Base-by-base conservation (phyloP, 2,797 vertebrate species). In the Apogon talboti region DNA sequence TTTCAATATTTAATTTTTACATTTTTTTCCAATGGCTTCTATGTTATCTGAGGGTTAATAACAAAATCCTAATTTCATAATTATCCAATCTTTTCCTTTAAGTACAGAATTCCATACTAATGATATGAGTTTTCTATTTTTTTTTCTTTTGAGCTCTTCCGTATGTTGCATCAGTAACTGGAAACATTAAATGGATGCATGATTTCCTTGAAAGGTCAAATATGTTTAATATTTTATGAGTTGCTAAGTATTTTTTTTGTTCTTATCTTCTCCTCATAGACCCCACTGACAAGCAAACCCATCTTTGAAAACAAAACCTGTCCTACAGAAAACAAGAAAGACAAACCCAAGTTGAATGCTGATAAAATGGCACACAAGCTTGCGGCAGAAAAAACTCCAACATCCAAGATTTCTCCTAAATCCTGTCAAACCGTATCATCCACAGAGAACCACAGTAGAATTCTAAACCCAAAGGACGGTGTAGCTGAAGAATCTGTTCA, bases 201-300 rank as follows among this genome's bases (percentile, higher is more conserved):
- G 33, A 10, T 47, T 65, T 43, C 6, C 44, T 44, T 28, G 6
- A 9, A 21, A 37, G 52, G 15, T 9, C 19, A 35, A 16, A 2
- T 45, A n/a, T 44, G 6, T 11, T 0, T 6, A n/a, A 41, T 37
- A 13, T 51, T 55, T 24, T 41, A 19, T 50, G 6, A 51, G 1
- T 56, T 12, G 14, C 14, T 78, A 15, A 71, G 52, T 16, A 1
- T 48, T 19, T 76, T 40, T 19, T 76, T 40, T 72, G 1, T 40
- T 54, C 11, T 74, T 21, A 11, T 67, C 9, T 64, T 41, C 45
- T 61, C 56, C 44, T 58, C 30, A 18, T 61, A 94, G 93, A 78
- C 51, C 0, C 80, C 72, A 18, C 30, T 77, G 43, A 66, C 13
- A 57, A 52, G 72, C 60, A 89, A 86, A 66, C 70, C 85, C 6